Percentiles rank a stretch among this genome's conserved stretches.
phyloP scores from a whole-genome alignment of 2,113 vertebrate genomes.

The Panthera uncia region DNA sequence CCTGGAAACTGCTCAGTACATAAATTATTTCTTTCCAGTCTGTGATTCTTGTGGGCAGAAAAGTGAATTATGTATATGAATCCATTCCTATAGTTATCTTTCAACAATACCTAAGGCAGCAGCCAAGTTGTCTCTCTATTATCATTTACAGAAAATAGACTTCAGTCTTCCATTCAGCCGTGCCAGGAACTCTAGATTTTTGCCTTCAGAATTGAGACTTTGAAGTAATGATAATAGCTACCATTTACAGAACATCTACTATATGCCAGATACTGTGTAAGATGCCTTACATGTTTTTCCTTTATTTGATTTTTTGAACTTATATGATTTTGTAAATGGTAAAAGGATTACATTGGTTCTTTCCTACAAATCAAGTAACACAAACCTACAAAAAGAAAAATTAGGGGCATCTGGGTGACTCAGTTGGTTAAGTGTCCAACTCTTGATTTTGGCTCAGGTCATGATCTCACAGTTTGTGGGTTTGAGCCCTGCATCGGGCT shows the following conservation, averaged over 20 bases:
- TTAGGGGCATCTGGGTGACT: not conserved
- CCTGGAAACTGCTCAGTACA: slow-evolving; percentile 35
- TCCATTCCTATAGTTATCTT: slow-evolving; percentile 59
- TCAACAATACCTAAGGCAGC: slow-evolving; percentile 41
- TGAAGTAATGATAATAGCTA: slow-evolving; percentile 64
- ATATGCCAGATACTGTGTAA: not conserved
- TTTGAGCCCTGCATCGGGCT: too few species aligned
- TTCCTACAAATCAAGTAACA: not conserved
- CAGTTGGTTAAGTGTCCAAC: too few species aligned
- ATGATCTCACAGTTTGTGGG: too few species aligned
- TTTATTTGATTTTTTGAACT: not conserved
- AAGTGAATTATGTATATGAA: slow-evolving; percentile 52
- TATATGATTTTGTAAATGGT: not conserved
- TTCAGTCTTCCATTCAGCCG: slow-evolving; percentile 44
- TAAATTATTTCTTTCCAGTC: slow-evolving; percentile 61
- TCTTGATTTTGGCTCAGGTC: too few species aligned
- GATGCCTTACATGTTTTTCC: not conserved
- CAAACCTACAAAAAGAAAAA: not conserved
- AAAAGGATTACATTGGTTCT: not conserved
- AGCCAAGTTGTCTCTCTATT: slow-evolving; percentile 64
- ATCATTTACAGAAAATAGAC: slow-evolving; percentile 62
- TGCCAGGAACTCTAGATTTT: slow-evolving; percentile 54
- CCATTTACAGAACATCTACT: slow-evolving; percentile 51
- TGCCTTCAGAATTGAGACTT: slow-evolving; percentile 54
- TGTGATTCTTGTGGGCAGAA: slow-evolving; percentile 55